Conservation (phyloP, 1,140 invertebrate species). For the Psilanteris sp. region DNA sequence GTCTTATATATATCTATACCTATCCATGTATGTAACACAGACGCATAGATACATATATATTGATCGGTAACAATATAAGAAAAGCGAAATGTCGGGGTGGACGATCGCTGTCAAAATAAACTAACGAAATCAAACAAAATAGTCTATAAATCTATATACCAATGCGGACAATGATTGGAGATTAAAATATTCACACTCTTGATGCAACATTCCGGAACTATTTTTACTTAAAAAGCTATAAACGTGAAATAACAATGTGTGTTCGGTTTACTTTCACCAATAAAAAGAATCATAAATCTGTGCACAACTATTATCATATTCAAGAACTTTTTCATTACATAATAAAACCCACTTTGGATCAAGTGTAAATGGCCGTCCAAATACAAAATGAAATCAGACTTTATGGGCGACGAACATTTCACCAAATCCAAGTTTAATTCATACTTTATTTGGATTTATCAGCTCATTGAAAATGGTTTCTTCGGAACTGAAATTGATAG, state of each 20-base stretch:
- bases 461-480: too few relatives aligned
- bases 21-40: too few relatives aligned
- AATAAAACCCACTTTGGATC: slow-evolving; percentile 11
- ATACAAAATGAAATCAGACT: slow-evolving; percentile 1
- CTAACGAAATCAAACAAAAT: slow-evolving; percentile 8
- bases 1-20: too few relatives aligned
- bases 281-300: slow-evolving; percentile 44
- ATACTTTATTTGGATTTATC: too few relatives aligned
- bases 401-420: slow-evolving; percentile 2
- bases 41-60: too few relatives aligned
- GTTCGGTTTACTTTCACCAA: slow-evolving; percentile 32
- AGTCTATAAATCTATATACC: slow-evolving; percentile 3
- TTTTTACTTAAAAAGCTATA: slow-evolving; percentile 27
- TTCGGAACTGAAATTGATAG: too few relatives aligned
- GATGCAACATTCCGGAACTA: slow-evolving; percentile 20
- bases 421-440: background rate
- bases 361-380: background rate
- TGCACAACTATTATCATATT: slow-evolving; percentile 29
- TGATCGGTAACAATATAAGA: too few relatives aligned
- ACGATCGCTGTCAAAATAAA: too few relatives aligned
- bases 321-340: slow-evolving; percentile 29
- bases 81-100: too few relatives aligned
- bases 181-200: slow-evolving; percentile 28
- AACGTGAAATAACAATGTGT: slow-evolving; percentile 41
- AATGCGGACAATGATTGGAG: background rate